Evolutionary conservation across 2,797 vertebrate genomes (phyloP).

Genomic region (Triplophysa yarkandensis): DNA sequence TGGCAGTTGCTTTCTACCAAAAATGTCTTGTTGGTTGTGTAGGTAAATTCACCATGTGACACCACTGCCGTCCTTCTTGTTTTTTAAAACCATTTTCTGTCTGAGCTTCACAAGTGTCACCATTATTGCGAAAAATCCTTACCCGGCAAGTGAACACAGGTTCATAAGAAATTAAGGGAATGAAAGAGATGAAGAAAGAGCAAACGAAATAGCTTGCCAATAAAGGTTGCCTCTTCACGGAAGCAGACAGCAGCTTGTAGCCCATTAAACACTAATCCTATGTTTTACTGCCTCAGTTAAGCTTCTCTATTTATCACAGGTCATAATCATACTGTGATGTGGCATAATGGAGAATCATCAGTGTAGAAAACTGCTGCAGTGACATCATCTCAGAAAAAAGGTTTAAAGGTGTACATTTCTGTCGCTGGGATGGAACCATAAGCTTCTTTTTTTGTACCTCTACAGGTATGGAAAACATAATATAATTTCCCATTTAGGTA

Average conservation of each 20-base stretch:
- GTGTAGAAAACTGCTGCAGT: constrained; percentile 33
- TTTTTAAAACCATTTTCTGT: constrained; percentile 52
- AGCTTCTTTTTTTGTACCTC: neutral
- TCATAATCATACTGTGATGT: constrained; percentile 77
- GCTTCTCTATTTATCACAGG: constrained; percentile 80
- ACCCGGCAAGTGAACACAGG: constrained; percentile 10
- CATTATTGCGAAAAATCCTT: constrained; percentile 18
- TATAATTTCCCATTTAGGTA: too few species aligned
- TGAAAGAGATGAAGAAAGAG: constrained; percentile 36
- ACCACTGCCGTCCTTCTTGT: constrained; percentile 51
- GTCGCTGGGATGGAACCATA: neutral
- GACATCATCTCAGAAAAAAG: constrained; percentile 29
- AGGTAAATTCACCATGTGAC: too few species aligned
- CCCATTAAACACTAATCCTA: constrained; percentile 77
- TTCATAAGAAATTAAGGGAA: constrained; percentile 21
- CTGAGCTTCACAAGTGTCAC: constrained; percentile 24
- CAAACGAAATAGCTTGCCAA: constrained; percentile 50
- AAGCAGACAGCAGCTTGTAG: constrained; percentile 74
- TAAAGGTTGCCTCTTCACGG: constrained; percentile 65
- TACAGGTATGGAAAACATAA: too few species aligned
- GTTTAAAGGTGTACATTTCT: too few species aligned
- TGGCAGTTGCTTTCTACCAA: constrained; percentile 25
- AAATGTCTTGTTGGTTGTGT: too few species aligned
- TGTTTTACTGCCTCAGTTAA: constrained; percentile 79
- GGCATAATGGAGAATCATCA: constrained; percentile 64